These are phyloP conservation scores for Saturnia pavonia DNA, from an alignment of 2,888 invertebrate species.

Conservation along the genomic window DNA sequence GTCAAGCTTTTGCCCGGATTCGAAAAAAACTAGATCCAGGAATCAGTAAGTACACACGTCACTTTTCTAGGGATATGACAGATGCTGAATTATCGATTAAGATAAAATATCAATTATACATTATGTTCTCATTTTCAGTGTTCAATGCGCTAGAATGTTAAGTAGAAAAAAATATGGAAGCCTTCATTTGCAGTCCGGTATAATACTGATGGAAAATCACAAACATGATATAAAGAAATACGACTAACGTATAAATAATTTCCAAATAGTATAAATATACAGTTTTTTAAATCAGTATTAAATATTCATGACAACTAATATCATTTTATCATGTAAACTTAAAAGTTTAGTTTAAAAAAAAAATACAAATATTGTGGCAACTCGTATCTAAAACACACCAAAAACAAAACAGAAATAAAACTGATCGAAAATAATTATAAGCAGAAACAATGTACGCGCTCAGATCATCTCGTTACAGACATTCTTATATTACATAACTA, in stretches of 20 bases:
- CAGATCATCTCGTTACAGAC: slow-evolving; percentile 5
- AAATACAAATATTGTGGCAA: neutral
- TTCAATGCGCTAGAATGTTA: neutral
- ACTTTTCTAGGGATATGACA: neutral
- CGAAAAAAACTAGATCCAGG: neutral
- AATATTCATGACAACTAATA: neutral
- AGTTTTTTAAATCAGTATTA: neutral
- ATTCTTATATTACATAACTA: neutral
- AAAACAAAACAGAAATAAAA: slow-evolving; percentile 58
- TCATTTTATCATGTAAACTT: neutral
- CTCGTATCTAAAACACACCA: slow-evolving; percentile 52
- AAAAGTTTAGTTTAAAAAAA: neutral
- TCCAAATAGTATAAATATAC: slow-evolving; percentile 1
- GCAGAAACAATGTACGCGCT: neutral
- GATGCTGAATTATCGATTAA: neutral
- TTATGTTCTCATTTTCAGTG: neutral
- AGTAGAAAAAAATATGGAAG: neutral
- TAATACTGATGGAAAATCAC: slow-evolving; percentile 9
- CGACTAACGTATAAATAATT: neutral
- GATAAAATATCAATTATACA: neutral
- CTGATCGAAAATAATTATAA: slow-evolving; percentile 23
- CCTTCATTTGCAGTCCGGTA: neutral
- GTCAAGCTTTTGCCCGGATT: neutral
- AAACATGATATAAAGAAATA: slow-evolving; percentile 4
- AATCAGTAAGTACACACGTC: neutral